A percentile compares a stretch with the other conserved stretches of the same genome.
Conservation (phyloP, 2,888 invertebrate genomes). For the Himalopsyche japonica region DNA sequence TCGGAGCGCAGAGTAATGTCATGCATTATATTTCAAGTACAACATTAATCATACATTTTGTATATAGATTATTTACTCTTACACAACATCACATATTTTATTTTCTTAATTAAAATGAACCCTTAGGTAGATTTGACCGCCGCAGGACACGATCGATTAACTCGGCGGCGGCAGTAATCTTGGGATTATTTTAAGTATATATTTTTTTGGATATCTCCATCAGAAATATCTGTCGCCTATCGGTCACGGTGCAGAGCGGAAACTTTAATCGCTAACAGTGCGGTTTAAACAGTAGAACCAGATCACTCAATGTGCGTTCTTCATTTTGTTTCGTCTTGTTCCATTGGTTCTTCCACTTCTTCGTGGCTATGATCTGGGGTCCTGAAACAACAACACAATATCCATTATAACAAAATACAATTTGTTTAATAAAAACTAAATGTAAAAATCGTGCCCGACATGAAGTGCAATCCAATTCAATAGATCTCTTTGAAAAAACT, state of each 20-base stretch:
- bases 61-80: not conserved
- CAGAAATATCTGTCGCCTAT: not conserved
- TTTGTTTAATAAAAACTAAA: too few species aligned
- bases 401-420: not conserved
- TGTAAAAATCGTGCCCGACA: too few species aligned
- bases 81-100: slow-evolving; percentile 30
- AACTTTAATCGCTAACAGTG: not conserved
- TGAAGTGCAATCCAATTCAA: too few species aligned
- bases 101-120: slow-evolving; percentile 18
- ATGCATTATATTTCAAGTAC: slow-evolving; percentile 24
- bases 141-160: not conserved
- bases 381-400: slow-evolving; percentile 45
- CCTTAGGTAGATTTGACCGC: not conserved
- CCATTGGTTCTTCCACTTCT: slow-evolving; percentile 80
- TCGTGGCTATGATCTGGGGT: slow-evolving; percentile 70
- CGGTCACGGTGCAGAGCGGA: not conserved
- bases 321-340: slow-evolving; percentile 81
- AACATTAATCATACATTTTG: slow-evolving; percentile 15
- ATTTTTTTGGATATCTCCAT: not conserved
- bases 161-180: not conserved
- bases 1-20: slow-evolving; percentile 12
- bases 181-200: not conserved
- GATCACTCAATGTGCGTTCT: not conserved
- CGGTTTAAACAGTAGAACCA: not conserved
- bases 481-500: too few species aligned